Conservation (phyloP, 2,113 vertebrate species). For the Carettochelys insculpta region DNA sequence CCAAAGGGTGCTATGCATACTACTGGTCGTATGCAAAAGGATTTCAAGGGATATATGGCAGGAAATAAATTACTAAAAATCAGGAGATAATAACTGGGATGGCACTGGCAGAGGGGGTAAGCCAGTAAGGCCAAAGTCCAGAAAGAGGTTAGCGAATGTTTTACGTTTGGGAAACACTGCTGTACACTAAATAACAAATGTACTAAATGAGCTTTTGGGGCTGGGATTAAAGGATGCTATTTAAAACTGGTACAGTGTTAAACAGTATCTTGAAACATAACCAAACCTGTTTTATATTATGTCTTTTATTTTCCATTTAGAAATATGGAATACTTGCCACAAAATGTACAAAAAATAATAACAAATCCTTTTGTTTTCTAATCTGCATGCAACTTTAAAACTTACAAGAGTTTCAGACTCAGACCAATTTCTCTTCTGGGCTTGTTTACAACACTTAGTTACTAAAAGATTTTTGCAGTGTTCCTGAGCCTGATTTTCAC, state of each 20-base stretch:
- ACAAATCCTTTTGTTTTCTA: background rate
- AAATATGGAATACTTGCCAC: background rate
- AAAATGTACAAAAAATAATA: background rate
- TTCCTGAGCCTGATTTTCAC: constrained; percentile 11
- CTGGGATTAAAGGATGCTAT: background rate
- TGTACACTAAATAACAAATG: background rate
- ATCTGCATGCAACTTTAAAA: background rate
- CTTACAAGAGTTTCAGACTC: constrained; percentile 36
- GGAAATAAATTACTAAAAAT: no score
- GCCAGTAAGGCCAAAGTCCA: no score
- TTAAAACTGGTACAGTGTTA: background rate
- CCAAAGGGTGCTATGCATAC: no score
- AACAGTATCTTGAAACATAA: background rate
- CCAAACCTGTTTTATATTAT: background rate
- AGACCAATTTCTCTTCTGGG: constrained; percentile 25
- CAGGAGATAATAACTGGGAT: no score
- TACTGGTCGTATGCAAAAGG: no score
- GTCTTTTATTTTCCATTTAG: background rate
- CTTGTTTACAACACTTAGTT: constrained; percentile 47
- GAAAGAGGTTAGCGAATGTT: no score
- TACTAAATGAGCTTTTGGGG: accelerated
- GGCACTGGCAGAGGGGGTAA: no score
- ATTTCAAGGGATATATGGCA: no score
- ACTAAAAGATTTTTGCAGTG: background rate
- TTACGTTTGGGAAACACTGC: no score